A percentile compares a stretch with the other conserved stretches of the same genome.
These are phyloP conservation scores for Anguilla rostrata DNA, from an alignment of 2,113 vertebrate genomes.

Conservation along the genomic window DNA sequence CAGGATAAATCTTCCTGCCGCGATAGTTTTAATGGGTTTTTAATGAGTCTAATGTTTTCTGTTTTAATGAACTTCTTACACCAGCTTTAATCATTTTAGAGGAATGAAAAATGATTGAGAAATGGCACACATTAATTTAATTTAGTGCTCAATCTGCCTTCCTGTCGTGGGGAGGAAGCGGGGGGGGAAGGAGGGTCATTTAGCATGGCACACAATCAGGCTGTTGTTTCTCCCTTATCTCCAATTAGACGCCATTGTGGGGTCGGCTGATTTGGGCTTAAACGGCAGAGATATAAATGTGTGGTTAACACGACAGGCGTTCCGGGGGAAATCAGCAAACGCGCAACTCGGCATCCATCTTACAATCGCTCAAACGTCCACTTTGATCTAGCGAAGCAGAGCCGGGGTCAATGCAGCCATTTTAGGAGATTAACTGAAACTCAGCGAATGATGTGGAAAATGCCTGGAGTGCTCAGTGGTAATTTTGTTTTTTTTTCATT, in stretches of 20 bases:
- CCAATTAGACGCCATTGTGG: conserved; percentile 70
- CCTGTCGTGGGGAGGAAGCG: conserved; percentile 42
- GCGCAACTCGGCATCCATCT: neutral
- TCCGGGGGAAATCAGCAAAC: neutral
- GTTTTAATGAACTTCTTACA: conserved; percentile 94
- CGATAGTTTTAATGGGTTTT: conserved; percentile 92
- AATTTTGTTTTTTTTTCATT: too few relatives aligned
- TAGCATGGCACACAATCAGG: conserved; percentile 57
- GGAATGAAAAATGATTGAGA: conserved; percentile 86
- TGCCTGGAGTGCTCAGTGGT: too few relatives aligned
- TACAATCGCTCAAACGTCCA: neutral
- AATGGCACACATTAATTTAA: conserved; percentile 86
- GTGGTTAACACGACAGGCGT: neutral
- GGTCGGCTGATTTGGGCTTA: conserved; percentile 59
- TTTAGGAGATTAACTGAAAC: too few relatives aligned
- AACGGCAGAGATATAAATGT: conserved; percentile 50
- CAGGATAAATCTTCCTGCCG: conserved; percentile 82
- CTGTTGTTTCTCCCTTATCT: conserved; percentile 71
- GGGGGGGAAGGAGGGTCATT: conserved; percentile 55
- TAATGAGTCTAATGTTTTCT: conserved; percentile 94
- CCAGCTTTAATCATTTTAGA: conserved; percentile 88
- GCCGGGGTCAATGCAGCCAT: too few relatives aligned
- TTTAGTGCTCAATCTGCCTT: conserved; percentile 83
- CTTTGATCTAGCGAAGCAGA: neutral
- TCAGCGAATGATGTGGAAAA: too few relatives aligned